These are phyloP conservation scores for Luehdorfia chinensis DNA, from an alignment of 1,140 invertebrate genomes.

Conservation along the genomic window DNA sequence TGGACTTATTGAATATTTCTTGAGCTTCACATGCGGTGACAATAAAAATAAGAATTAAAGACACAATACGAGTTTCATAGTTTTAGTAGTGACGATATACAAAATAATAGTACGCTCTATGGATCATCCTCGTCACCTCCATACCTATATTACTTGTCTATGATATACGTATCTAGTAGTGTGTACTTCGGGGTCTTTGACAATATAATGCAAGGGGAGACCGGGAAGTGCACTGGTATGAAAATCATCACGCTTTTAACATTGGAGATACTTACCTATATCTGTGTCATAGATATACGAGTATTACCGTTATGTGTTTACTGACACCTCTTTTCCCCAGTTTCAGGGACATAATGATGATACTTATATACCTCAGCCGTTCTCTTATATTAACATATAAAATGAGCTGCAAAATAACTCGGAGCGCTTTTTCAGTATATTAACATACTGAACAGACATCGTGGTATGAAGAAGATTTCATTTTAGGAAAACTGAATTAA, in stretches of 20 bases:
- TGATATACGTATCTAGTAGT: neutral
- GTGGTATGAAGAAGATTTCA: no score
- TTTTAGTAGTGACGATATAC: constrained; percentile 33
- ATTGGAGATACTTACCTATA: constrained; percentile 21
- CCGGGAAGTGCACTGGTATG: constrained; percentile 34
- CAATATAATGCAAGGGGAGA: constrained; percentile 32
- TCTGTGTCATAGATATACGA: neutral
- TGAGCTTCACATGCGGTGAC: no score
- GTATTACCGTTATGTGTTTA: constrained; percentile 14
- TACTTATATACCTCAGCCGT: neutral
- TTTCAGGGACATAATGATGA: neutral
- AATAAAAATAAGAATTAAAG: no score
- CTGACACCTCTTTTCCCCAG: constrained; percentile 4
- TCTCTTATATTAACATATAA: no score
- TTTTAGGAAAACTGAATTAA: no score
- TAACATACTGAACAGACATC: no score
- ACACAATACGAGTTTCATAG: constrained; percentile 1
- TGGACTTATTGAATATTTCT: no score
- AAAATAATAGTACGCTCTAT: constrained; percentile 36
- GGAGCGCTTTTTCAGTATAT: no score
- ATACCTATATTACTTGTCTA: constrained; percentile 16
- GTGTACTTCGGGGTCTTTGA: constrained; percentile 22
- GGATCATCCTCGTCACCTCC: constrained; percentile 46
- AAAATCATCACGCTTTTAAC: constrained; percentile 52
- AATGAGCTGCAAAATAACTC: no score